These are phyloP conservation scores for Eunapius fragilis DNA, from an alignment of 37 sponge, comb jelly and placozoan genomes.

Conservation along the genomic window DNA sequence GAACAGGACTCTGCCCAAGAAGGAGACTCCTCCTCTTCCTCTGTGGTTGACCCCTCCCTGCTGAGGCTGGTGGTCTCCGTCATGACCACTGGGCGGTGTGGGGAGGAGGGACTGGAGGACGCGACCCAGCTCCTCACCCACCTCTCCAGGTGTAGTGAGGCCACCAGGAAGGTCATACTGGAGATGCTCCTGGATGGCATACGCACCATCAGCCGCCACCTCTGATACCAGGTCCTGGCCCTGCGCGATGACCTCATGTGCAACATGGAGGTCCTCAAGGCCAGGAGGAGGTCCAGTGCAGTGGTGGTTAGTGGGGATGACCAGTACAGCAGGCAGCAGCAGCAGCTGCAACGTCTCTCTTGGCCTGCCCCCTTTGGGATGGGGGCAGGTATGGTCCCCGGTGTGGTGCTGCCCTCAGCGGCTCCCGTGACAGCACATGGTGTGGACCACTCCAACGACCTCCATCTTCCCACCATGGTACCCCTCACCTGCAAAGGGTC, in stretches of 20 bases:
- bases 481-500: slow-evolving; percentile 90
- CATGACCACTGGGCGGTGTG: slow-evolving; percentile 80
- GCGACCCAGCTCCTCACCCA: slow-evolving; percentile 89
- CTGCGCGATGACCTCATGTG: slow-evolving; percentile 67
- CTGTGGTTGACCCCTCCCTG: slow-evolving; percentile 63
- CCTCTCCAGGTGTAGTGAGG: slow-evolving; percentile 76
- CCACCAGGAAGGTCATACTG: slow-evolving; percentile 76
- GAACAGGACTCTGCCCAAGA: background rate
- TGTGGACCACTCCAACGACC: slow-evolving; percentile 77
- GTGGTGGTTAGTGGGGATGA: no score
- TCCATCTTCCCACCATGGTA: slow-evolving; percentile 93
- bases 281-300: slow-evolving; percentile 4
- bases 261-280: slow-evolving; percentile 35
- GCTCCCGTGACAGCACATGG: slow-evolving; percentile 22
- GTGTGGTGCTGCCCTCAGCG: slow-evolving; percentile 50
- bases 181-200: slow-evolving; percentile 75
- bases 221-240: slow-evolving; percentile 67
- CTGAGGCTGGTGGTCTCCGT: slow-evolving; percentile 64
- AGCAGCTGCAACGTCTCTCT: no score
- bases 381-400: background rate
- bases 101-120: slow-evolving; percentile 93
- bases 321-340: slow-evolving; percentile 8
- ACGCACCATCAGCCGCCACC: slow-evolving; percentile 56
- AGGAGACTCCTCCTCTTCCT: no score
- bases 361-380: slow-evolving; percentile 1